Conservation (phyloP, 2,113 vertebrate genomes). For the Psilopsiagon aurifrons region DNA sequence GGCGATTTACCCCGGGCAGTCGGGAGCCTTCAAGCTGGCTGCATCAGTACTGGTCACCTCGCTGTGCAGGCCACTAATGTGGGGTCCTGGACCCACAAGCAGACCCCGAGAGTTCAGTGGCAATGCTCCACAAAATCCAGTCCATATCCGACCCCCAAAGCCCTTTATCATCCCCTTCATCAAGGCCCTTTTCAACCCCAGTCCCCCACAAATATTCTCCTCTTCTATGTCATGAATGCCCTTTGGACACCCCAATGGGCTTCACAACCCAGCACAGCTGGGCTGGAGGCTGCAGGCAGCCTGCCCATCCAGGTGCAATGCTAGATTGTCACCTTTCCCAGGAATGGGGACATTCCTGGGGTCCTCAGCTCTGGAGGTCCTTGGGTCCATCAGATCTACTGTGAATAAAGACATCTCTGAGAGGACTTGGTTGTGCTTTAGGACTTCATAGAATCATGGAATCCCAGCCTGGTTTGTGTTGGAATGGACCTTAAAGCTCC, state of each 20-base stretch:
- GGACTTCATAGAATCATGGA: background rate
- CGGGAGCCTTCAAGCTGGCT: accelerated
- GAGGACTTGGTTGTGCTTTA: background rate
- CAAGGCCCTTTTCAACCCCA: background rate
- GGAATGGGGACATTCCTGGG: background rate
- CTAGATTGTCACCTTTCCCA: background rate
- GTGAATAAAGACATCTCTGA: background rate
- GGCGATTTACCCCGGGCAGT: accelerated
- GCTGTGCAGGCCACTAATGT: background rate
- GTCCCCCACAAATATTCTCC: background rate
- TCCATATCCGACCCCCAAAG: accelerated
- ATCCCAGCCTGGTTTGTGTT: background rate
- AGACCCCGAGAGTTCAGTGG: background rate
- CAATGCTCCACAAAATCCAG: background rate
- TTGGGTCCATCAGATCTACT: background rate
- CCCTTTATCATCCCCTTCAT: background rate
- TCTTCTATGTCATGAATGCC: background rate
- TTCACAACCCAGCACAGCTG: background rate
- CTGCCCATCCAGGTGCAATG: accelerated
- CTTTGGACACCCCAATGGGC: accelerated
- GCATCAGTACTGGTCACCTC: accelerated
- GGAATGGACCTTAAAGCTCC: background rate
- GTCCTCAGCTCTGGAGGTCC: background rate
- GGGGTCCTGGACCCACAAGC: background rate
- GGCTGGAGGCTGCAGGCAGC: background rate